Evolutionary conservation across 2,888 invertebrate species (phyloP).

Genomic region (Gerris lacustris): DNA sequence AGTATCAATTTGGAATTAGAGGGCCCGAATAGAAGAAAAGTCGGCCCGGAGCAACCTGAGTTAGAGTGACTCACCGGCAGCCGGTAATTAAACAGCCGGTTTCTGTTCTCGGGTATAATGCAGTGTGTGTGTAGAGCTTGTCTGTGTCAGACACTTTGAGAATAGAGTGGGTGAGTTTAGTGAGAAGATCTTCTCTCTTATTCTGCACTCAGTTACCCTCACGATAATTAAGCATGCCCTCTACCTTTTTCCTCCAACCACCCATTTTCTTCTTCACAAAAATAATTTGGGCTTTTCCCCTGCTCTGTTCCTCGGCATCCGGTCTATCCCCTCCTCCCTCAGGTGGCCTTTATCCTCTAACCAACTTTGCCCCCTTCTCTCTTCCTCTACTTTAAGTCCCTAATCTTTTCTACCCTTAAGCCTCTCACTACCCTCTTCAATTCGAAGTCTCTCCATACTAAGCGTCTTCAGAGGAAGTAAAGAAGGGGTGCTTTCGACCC

Average conservation of each 20-base stretch:
- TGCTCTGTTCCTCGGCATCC: neutral
- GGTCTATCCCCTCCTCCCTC: neutral
- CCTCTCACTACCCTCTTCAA: neutral
- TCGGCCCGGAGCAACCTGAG: neutral
- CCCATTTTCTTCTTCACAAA: neutral
- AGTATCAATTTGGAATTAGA: neutral
- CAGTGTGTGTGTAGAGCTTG: neutral
- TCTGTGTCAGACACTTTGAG: neutral
- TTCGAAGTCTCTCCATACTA: neutral
- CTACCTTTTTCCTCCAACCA: neutral
- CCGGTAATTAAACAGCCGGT: slow-evolving; percentile 1
- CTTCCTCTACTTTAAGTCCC: neutral
- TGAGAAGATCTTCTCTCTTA: neutral
- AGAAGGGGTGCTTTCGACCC: too few species aligned
- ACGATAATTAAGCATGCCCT: neutral
- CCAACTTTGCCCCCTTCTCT: neutral
- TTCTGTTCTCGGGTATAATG: neutral
- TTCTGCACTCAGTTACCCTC: neutral
- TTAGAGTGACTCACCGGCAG: neutral
- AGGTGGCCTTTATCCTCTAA: too few species aligned
- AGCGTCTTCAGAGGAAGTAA: too few species aligned
- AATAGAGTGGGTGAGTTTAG: neutral
- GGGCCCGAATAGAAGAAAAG: neutral
- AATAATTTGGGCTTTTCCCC: neutral
- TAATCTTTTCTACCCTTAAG: neutral